A percentile compares a stretch with the other conserved stretches of the same genome.
phyloP scores from a whole-genome alignment of 2,797 vertebrate species.

The Erpetoichthys calabaricus region DNA sequence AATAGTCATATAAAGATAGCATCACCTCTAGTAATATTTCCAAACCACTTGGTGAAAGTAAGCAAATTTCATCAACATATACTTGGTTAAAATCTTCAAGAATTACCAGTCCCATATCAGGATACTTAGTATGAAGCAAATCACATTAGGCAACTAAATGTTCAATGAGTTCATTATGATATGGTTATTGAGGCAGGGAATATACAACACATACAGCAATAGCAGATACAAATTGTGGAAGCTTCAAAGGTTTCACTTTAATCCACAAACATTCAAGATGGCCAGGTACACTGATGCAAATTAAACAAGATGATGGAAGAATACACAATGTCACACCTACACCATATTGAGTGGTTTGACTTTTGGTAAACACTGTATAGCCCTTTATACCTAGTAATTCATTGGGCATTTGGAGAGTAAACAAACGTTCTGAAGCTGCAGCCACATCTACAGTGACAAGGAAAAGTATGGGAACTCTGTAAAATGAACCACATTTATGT shows the following conservation, averaged over 20 bases:
- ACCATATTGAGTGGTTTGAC: too few species aligned
- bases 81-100: conserved; percentile 7
- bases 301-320: conserved; percentile 5
- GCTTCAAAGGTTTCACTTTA: too few species aligned
- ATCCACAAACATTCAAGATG: conserved; percentile 9
- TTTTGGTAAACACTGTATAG: too few species aligned
- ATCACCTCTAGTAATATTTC: conserved; percentile 7
- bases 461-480: too few species aligned
- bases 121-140: conserved; percentile 7
- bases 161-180: conserved; percentile 8
- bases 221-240: background rate
- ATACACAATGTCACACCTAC: too few species aligned
- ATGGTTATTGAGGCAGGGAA: too few species aligned
- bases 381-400: too few species aligned
- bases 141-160: conserved; percentile 7
- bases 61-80: conserved; percentile 1
- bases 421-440: too few species aligned
- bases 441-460: too few species aligned
- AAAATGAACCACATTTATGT: too few species aligned
- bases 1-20: conserved; percentile 3
- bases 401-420: too few species aligned
- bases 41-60: conserved; percentile 2
- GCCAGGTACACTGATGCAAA: conserved; percentile 2
- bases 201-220: conserved; percentile 1
- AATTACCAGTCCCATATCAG: conserved; percentile 8